These are phyloP conservation scores for Liparis tanakae DNA, from an alignment of 2,797 vertebrate species.

Conservation along the genomic window DNA sequence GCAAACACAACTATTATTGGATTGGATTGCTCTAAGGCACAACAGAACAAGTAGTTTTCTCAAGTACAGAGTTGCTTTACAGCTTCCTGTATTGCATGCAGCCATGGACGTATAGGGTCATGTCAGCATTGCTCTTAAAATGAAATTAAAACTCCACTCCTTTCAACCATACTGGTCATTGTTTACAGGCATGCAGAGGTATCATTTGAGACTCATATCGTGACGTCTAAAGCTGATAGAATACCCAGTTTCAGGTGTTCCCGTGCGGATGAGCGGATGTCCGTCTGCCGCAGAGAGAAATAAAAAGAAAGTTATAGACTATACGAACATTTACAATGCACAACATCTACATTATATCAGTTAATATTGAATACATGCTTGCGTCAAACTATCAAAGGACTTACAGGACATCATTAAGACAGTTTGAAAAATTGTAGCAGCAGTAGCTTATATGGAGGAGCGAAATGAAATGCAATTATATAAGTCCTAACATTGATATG, in stretches of 20 bases:
- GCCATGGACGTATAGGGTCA: neutral
- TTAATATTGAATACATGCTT: neutral
- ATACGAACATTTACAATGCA: neutral
- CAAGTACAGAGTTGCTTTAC: neutral
- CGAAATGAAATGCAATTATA: neutral
- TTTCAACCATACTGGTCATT: neutral
- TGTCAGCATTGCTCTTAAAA: neutral
- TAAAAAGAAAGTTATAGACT: neutral
- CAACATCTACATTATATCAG: neutral
- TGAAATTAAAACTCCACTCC: neutral
- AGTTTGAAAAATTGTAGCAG: neutral
- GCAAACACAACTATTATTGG: neutral
- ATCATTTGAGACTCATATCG: neutral
- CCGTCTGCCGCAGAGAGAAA: neutral
- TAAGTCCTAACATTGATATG: neutral
- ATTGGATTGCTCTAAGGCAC: neutral
- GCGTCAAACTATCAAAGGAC: neutral
- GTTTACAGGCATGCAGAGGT: slow-evolving; percentile 1
- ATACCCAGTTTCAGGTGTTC: neutral
- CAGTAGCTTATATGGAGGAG: neutral
- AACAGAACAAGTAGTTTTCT: slow-evolving; percentile 9
- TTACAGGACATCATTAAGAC: neutral
- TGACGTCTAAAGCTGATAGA: neutral
- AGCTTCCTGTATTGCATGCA: neutral
- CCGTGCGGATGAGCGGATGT: neutral